Evolutionary conservation across 2,797 vertebrate genomes (phyloP).

Genomic region (Clarias laeviceps): DNA sequence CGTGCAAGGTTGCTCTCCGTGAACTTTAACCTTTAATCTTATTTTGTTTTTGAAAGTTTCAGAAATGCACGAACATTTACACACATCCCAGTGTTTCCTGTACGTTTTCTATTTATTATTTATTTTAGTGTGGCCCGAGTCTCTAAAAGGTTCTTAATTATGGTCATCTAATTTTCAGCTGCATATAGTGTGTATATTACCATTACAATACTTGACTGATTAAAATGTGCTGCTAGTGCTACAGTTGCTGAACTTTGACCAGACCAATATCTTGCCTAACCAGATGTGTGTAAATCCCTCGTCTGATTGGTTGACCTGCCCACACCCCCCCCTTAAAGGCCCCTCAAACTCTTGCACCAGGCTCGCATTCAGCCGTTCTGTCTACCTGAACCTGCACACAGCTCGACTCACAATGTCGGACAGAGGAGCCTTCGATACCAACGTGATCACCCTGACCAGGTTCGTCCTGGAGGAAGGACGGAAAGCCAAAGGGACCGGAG

Average conservation of each 20-base stretch:
- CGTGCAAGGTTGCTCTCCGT: not conserved
- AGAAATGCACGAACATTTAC: not conserved
- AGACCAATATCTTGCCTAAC: slow-evolving; percentile 9
- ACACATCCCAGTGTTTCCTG: not conserved
- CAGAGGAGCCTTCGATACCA: slow-evolving; percentile 83
- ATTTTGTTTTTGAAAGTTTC: not conserved
- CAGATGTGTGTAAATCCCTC: slow-evolving; percentile 17
- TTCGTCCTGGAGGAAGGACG: slow-evolving; percentile 91
- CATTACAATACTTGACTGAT: not conserved
- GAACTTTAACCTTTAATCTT: not conserved
- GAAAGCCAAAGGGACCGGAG: slow-evolving; percentile 84
- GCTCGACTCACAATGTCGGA: slow-evolving; percentile 80
- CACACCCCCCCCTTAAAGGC: slow-evolving; percentile 30
- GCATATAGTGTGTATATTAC: not conserved
- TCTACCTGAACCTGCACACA: not conserved
- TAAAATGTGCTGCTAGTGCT: slow-evolving; percentile 21
- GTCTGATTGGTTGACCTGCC: slow-evolving; percentile 23
- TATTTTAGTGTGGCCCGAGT: not conserved
- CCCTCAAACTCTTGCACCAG: slow-evolving; percentile 15
- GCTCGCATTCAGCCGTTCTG: not conserved
- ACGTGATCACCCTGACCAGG: slow-evolving; percentile 90
- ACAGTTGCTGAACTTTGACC: slow-evolving; percentile 29
- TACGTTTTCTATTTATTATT: not conserved
- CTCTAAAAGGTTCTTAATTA: not conserved
- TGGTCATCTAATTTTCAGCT: not conserved